phyloP scores from a whole-genome alignment of 1,140 invertebrate genomes.

The Papilio polyxenes region DNA sequence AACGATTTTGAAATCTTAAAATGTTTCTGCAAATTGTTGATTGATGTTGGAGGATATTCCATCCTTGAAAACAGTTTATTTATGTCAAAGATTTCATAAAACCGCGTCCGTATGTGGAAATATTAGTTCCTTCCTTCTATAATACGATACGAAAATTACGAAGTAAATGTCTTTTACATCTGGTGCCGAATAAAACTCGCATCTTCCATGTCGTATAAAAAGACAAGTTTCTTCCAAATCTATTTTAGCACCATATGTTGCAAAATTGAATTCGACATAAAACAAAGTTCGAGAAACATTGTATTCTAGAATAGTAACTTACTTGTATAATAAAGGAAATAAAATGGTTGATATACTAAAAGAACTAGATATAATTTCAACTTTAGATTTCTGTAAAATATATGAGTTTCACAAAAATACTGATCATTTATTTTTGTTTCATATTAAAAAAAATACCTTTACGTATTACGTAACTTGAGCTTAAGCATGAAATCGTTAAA shows the following conservation, averaged over 20 bases:
- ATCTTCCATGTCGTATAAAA: conserved; percentile 22
- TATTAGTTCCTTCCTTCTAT: background rate
- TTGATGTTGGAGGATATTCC: too few relatives aligned
- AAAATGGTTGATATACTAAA: background rate
- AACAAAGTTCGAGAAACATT: background rate
- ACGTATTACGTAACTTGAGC: too few relatives aligned
- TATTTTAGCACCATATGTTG: conserved; percentile 12
- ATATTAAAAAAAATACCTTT: too few relatives aligned
- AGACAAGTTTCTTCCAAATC: conserved; percentile 1
- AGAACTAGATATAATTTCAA: background rate
- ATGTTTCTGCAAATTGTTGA: too few relatives aligned
- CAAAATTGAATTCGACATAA: background rate
- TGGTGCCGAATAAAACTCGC: conserved; percentile 20
- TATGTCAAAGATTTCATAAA: background rate
- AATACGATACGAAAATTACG: background rate
- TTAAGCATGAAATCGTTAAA: too few relatives aligned
- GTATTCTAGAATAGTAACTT: background rate
- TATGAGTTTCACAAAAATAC: too few relatives aligned
- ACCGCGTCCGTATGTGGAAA: background rate
- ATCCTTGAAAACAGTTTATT: background rate
- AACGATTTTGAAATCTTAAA: too few relatives aligned
- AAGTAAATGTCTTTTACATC: conserved; percentile 20
- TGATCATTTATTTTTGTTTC: too few relatives aligned
- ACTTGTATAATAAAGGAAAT: too few relatives aligned
- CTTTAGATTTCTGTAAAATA: too few relatives aligned